A percentile compares a stretch with the other conserved stretches of the same genome.
These are phyloP conservation scores for Pseudochaenichthys georgianus DNA, from an alignment of 2,797 vertebrate species.

Conservation along the genomic window DNA sequence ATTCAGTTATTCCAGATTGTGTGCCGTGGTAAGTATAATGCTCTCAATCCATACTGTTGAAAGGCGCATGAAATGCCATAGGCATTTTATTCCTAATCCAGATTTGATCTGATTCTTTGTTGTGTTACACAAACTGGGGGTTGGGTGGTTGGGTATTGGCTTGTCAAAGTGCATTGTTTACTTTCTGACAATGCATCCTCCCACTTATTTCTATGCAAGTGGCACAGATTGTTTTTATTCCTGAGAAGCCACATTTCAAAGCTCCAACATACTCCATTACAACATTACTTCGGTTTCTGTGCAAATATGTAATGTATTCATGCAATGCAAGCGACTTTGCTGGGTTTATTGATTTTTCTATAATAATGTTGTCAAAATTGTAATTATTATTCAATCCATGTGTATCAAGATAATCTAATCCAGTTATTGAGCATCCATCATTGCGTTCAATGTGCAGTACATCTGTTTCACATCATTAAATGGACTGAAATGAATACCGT, in stretches of 20 bases:
- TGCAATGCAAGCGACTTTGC: slow-evolving; percentile 32
- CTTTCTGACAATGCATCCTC: slow-evolving; percentile 74
- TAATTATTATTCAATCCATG: slow-evolving; percentile 52
- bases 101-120: slow-evolving; percentile 72
- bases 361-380: slow-evolving; percentile 52
- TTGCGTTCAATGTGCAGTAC: slow-evolving; percentile 34
- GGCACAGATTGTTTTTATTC: slow-evolving; percentile 42
- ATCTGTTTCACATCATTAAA: slow-evolving; percentile 53
- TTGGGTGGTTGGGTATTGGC: slow-evolving; percentile 43
- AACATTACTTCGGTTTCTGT: slow-evolving; percentile 11
- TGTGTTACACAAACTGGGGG: slow-evolving; percentile 54
- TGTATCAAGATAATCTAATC: slow-evolving; percentile 59
- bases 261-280: slow-evolving; percentile 33
- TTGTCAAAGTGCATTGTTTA: slow-evolving; percentile 76
- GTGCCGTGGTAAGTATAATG: slow-evolving; percentile 25
- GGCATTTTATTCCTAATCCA: slow-evolving; percentile 67
- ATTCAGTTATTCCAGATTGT: slow-evolving; percentile 36
- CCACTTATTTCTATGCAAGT: slow-evolving; percentile 65
- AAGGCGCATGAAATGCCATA: slow-evolving; percentile 33
- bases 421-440: slow-evolving; percentile 43
- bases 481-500: slow-evolving; percentile 45
- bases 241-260: slow-evolving; percentile 49
- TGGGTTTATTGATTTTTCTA: slow-evolving; percentile 43
- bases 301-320: slow-evolving; percentile 35
- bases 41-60: slow-evolving; percentile 41